Conservation (phyloP, 2,888 invertebrate species). For the Thereva nobilitata region DNA sequence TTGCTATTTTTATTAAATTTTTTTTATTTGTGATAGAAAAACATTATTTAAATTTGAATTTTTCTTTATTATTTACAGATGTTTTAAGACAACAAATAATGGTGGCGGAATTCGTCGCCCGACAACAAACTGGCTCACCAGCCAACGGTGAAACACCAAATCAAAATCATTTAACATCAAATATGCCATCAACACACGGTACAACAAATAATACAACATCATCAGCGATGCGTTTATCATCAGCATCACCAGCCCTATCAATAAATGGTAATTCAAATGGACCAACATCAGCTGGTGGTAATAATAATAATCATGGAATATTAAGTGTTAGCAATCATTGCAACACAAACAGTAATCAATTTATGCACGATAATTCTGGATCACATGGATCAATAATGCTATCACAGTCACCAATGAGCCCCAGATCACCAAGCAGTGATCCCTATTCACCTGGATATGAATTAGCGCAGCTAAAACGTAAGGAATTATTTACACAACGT, state of each 20-base stretch:
- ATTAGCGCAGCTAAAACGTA: conserved; percentile 65
- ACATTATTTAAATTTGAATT: not conserved
- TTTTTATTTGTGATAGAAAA: not conserved
- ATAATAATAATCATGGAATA: conserved; percentile 39
- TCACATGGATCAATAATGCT: conserved; percentile 44
- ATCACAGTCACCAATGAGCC: conserved; percentile 56
- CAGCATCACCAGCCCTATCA: conserved; percentile 60
- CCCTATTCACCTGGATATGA: conserved; percentile 61
- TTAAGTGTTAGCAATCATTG: conserved; percentile 38
- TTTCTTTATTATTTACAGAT: conserved; percentile 40
- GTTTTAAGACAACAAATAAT: conserved; percentile 68
- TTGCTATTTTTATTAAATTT: not conserved
- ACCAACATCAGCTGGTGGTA: conserved; percentile 12
- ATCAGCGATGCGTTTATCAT: conserved; percentile 45
- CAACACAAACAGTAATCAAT: conserved; percentile 16
- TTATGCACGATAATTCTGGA: conserved; percentile 16
- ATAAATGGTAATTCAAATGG: conserved; percentile 51
- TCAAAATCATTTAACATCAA: conserved; percentile 59
- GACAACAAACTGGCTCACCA: conserved; percentile 72
- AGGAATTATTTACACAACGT: conserved; percentile 85
- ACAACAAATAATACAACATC: conserved; percentile 47
- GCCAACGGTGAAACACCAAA: conserved; percentile 69
- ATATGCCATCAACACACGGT: conserved; percentile 45
- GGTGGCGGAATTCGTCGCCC: conserved; percentile 84
- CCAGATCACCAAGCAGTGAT: conserved; percentile 51